Evolutionary conservation across 2,888 invertebrate species (phyloP).

Genomic region (Chironomus tentans): DNA sequence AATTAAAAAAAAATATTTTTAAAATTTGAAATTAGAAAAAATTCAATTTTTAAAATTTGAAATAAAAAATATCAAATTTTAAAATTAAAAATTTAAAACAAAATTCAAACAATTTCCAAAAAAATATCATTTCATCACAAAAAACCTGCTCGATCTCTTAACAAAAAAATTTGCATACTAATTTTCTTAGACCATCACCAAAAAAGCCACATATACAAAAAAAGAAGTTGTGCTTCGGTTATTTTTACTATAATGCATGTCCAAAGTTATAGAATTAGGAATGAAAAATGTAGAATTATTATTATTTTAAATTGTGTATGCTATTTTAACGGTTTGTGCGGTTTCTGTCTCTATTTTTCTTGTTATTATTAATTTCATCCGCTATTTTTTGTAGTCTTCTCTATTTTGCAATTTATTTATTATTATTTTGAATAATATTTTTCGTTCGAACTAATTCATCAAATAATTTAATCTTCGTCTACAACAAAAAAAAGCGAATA

Average conservation of each 20-base stretch:
- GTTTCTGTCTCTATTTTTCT: neutral
- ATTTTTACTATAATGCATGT: neutral
- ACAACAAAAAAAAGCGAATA: neutral
- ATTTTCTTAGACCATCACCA: neutral
- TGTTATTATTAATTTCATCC: neutral
- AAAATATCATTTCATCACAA: too few species aligned
- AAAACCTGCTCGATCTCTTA: too few species aligned
- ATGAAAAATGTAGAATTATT: neutral
- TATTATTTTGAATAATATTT: neutral
- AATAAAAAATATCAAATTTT: too few species aligned
- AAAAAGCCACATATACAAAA: neutral
- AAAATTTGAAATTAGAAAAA: too few species aligned
- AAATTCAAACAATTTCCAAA: too few species aligned
- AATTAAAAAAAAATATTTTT: too few species aligned
- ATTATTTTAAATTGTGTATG: neutral
- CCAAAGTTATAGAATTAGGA: neutral
- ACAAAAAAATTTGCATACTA: too few species aligned
- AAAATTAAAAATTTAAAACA: too few species aligned
- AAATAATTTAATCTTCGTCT: neutral
- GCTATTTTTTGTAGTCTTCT: neutral
- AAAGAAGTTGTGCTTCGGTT: too few species aligned
- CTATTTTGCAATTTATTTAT: neutral
- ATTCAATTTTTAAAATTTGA: too few species aligned
- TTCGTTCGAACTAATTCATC: neutral
- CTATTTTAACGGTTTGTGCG: neutral